A percentile compares a stretch with the other conserved stretches of the same genome.
Conservation (phyloP, 1,140 invertebrate species). For the Heliothis subflexa region DNA sequence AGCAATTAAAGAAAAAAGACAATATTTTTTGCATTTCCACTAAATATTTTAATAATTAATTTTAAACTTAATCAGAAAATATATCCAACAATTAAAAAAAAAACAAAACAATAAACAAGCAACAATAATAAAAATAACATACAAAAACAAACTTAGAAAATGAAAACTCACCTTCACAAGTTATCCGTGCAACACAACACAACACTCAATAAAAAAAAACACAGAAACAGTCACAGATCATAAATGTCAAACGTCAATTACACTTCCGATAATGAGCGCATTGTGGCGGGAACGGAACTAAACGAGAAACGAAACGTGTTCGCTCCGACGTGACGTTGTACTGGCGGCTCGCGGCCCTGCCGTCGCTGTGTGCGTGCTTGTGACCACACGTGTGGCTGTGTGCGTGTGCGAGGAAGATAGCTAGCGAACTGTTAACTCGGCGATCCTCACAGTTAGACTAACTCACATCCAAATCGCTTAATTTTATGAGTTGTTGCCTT, state of each 20-base stretch:
- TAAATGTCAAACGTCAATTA: constrained; percentile 69
- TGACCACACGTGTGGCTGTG: constrained; percentile 47
- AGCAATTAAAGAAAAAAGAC: no score
- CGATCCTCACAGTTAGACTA: constrained; percentile 85
- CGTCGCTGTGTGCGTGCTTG: constrained; percentile 54
- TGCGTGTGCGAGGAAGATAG: constrained; percentile 63
- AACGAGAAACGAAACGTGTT: constrained; percentile 50
- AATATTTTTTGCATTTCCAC: no score
- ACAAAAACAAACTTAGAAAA: not conserved
- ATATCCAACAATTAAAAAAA: not conserved
- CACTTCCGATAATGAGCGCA: constrained; percentile 46
- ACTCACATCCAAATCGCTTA: constrained; percentile 86
- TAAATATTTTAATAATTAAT: no score
- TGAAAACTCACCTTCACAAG: constrained; percentile 21
- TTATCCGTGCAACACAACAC: constrained; percentile 38
- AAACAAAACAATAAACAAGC: not conserved
- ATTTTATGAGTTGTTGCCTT: constrained; percentile 87
- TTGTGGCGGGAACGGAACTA: constrained; percentile 67
- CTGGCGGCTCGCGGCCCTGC: constrained; percentile 49
- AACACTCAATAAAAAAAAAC: constrained; percentile 50
- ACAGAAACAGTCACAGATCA: constrained; percentile 58
- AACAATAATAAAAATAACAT: not conserved
- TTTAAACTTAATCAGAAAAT: no score
- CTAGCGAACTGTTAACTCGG: constrained; percentile 75
- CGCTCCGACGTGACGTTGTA: constrained; percentile 55